Conservation (phyloP, 2,888 invertebrate genomes). For the Ypsolopha sequella region DNA sequence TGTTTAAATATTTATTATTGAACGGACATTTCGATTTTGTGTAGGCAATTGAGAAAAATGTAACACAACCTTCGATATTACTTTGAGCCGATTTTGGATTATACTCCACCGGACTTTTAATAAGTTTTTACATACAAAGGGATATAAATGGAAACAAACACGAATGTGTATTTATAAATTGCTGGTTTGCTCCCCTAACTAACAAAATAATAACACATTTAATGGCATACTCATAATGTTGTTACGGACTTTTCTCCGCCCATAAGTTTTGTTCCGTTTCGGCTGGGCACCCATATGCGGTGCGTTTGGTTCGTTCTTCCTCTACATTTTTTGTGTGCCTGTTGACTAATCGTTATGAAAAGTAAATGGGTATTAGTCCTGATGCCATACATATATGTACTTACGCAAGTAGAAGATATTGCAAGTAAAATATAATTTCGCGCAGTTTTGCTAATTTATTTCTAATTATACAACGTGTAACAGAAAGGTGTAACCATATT, state of each 20-base stretch:
- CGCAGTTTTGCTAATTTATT: too few relatives aligned
- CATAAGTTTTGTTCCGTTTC: slow-evolving; percentile 58
- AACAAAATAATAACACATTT: background rate
- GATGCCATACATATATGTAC: background rate
- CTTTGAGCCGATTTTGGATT: background rate
- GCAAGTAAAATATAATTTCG: too few relatives aligned
- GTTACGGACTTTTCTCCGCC: slow-evolving; percentile 50
- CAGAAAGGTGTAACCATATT: too few relatives aligned
- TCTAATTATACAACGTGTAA: too few relatives aligned
- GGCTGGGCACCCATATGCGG: slow-evolving; percentile 28
- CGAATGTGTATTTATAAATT: background rate
- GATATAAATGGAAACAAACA: background rate
- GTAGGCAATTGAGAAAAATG: slow-evolving; percentile 6
- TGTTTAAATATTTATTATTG: slow-evolving; percentile 60
- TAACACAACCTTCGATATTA: background rate
- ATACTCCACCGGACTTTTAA: background rate
- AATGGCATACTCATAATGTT: slow-evolving; percentile 29
- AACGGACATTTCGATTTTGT: slow-evolving; percentile 30
- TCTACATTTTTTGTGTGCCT: too few relatives aligned
- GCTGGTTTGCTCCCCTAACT: background rate
- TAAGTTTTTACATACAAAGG: background rate
- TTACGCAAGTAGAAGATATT: background rate
- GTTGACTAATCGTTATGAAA: slow-evolving; percentile 3
- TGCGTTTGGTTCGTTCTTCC: slow-evolving; percentile 17
- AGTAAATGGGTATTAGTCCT: background rate